phyloP scores from a whole-genome alignment of 1,140 invertebrate species.

The Drepana arcuata region DNA sequence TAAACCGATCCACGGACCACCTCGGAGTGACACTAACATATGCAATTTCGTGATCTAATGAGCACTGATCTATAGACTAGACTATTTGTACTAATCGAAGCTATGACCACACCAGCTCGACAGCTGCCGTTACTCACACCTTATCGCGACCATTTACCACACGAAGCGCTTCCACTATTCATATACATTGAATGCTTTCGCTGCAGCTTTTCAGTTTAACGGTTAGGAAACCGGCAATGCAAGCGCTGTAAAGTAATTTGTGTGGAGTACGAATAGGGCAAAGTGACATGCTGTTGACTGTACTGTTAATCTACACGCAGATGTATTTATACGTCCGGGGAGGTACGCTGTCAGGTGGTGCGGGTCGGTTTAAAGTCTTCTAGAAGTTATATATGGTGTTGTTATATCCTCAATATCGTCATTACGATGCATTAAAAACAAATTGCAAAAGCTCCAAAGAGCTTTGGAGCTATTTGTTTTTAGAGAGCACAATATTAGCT shows the following conservation, averaged over 20 bases:
- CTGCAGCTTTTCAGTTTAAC: too few relatives aligned
- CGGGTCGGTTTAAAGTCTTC: not conserved
- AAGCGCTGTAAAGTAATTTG: not conserved
- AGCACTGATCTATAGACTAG: too few relatives aligned
- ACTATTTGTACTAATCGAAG: too few relatives aligned
- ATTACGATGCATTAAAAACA: too few relatives aligned
- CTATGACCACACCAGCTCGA: not conserved
- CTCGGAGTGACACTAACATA: too few relatives aligned
- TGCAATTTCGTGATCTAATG: too few relatives aligned
- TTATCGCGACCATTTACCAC: too few relatives aligned
- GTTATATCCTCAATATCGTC: not conserved
- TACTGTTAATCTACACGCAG: slow-evolving; percentile 11
- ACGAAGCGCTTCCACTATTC: too few relatives aligned
- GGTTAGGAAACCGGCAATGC: not conserved
- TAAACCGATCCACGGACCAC: too few relatives aligned
- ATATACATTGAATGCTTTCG: too few relatives aligned
- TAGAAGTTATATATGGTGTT: not conserved
- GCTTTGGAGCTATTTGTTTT: not conserved
- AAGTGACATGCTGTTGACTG: slow-evolving; percentile 10
- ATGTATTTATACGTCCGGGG: slow-evolving; percentile 8
- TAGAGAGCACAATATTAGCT: not conserved
- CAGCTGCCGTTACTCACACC: not conserved
- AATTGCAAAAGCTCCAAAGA: not conserved
- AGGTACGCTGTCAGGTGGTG: not conserved
- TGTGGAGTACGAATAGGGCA: slow-evolving; percentile 2